Percentiles rank a stretch among this genome's conserved stretches.
phyloP scores from a whole-genome alignment of 2,888 invertebrate genomes.

The Noctua fimbriata region DNA sequence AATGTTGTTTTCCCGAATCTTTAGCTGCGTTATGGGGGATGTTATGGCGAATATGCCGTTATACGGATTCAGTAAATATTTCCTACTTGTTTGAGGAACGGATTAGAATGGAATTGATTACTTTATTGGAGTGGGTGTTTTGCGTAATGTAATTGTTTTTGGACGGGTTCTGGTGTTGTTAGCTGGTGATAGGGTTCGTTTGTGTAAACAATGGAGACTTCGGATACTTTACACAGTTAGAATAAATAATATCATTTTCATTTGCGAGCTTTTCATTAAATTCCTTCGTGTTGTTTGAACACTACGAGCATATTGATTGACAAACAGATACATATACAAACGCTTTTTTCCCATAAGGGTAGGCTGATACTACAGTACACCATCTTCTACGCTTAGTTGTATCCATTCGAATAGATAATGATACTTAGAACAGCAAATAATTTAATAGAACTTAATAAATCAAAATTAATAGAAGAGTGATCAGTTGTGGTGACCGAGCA shows the following conservation, averaged over 20 bases:
- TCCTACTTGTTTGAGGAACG: constrained; percentile 39
- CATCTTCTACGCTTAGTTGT: neutral
- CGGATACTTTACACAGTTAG: neutral
- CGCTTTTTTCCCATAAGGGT: neutral
- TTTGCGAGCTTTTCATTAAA: neutral
- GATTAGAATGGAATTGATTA: constrained; percentile 48
- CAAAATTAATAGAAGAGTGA: neutral
- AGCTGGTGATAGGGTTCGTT: constrained; percentile 5
- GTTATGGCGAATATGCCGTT: constrained; percentile 56
- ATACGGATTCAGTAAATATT: constrained; percentile 53
- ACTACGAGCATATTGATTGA: neutral
- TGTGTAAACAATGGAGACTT: neutral
- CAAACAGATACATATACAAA: neutral
- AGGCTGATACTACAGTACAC: neutral
- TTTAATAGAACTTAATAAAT: neutral
- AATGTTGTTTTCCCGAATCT: constrained; percentile 68
- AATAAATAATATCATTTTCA: neutral
- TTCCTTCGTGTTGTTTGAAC: neutral
- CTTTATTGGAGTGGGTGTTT: constrained; percentile 33
- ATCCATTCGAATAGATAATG: neutral
- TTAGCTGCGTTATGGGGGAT: constrained; percentile 56
- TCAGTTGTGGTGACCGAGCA: neutral
- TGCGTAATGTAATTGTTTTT: constrained; percentile 40
- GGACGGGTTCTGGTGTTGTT: neutral
- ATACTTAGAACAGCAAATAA: neutral